A percentile compares a stretch with the other conserved stretches of the same genome.
Evolutionary conservation across 2,888 invertebrate species (phyloP).

Genomic region (Andrena camellia): DNA sequence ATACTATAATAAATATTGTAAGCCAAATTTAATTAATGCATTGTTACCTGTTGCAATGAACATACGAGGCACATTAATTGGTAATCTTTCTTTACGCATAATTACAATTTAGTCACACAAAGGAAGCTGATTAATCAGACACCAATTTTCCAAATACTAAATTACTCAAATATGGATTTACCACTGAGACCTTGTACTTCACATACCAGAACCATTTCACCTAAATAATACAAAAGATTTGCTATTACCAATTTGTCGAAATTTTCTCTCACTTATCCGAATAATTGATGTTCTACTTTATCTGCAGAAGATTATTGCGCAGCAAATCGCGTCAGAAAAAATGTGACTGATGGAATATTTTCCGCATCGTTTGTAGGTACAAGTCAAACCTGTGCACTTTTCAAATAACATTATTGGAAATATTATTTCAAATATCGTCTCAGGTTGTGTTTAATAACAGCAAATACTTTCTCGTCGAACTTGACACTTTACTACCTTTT

Average conservation of each 20-base stretch:
- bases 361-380: slow-evolving; percentile 14
- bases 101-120: not conserved
- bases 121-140: not conserved
- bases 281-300: slow-evolving; percentile 31
- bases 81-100: not conserved
- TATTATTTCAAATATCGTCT: not conserved
- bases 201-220: not conserved
- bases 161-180: not conserved
- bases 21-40: too few species aligned
- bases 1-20: too few species aligned
- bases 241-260: not conserved
- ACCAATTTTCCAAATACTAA: not conserved
- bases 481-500: too few species aligned
- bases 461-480: too few species aligned
- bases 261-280: not conserved
- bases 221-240: not conserved
- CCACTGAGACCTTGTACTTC: not conserved
- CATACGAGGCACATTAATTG: not conserved
- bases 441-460: too few species aligned
- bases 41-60: not conserved
- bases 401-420: not conserved
- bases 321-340: not conserved
- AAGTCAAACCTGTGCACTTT: not conserved
- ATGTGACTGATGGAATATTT: not conserved
- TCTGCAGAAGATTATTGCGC: slow-evolving; percentile 29